Evolutionary conservation across 2,888 invertebrate species (phyloP).

Genomic region (Cremastinae sp.): DNA sequence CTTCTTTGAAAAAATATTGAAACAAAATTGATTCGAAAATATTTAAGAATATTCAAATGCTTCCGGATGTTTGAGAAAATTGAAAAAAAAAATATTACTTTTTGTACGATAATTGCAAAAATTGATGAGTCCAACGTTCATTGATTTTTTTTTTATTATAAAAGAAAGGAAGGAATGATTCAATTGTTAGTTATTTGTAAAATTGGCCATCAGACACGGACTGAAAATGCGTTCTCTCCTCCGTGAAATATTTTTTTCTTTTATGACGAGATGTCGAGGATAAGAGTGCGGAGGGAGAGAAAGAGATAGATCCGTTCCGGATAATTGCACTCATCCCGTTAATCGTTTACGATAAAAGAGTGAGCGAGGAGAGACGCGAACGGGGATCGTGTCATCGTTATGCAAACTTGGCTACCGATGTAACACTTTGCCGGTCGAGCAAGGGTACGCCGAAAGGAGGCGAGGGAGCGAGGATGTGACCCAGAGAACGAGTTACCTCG

Average conservation of each 20-base stretch:
- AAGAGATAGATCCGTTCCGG: slow-evolving; percentile 50
- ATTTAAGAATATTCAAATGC: too few relatives aligned
- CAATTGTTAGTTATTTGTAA: too few relatives aligned
- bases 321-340: slow-evolving; percentile 54
- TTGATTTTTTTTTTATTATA: too few relatives aligned
- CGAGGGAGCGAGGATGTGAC: slow-evolving; percentile 60
- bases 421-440: slow-evolving; percentile 40
- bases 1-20: too few relatives aligned
- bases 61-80: too few relatives aligned
- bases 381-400: slow-evolving; percentile 56
- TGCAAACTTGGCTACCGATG: slow-evolving; percentile 58
- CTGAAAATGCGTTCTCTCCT: not conserved
- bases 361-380: slow-evolving; percentile 31
- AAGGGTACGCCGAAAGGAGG: slow-evolving; percentile 3
- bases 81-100: too few relatives aligned
- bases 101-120: too few relatives aligned
- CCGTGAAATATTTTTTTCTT: slow-evolving; percentile 5
- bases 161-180: too few relatives aligned
- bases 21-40: too few relatives aligned
- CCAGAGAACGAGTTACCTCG: slow-evolving; percentile 60
- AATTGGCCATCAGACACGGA: too few relatives aligned
- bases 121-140: too few relatives aligned
- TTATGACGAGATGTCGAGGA: not conserved
- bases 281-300: not conserved
- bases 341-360: slow-evolving; percentile 50